These are phyloP conservation scores for Apteryx mantelli DNA, from an alignment of 2,113 vertebrate species.

Conservation along the genomic window DNA sequence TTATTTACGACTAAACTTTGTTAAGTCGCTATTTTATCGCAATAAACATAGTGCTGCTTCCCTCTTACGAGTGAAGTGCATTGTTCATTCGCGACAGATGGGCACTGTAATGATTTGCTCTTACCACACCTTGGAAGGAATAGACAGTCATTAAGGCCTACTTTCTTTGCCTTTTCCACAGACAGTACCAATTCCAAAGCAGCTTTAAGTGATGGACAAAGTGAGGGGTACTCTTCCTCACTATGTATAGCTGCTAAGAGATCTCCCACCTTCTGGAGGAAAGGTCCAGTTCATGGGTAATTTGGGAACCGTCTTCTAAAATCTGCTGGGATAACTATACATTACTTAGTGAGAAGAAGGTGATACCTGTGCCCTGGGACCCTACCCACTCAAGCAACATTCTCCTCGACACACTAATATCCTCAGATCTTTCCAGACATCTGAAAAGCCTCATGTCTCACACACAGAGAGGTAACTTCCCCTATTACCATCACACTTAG, in stretches of 20 bases:
- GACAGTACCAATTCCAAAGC: not conserved
- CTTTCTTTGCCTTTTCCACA: not conserved
- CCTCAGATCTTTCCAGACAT: not conserved
- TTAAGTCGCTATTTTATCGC: too few species aligned
- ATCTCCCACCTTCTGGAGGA: not conserved
- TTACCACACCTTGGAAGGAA: not conserved
- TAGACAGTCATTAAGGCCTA: not conserved
- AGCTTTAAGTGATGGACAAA: not conserved
- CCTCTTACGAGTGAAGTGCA: too few species aligned
- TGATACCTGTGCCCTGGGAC: not conserved
- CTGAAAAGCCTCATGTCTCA: not conserved
- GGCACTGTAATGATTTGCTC: not conserved
- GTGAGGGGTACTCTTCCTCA: not conserved
- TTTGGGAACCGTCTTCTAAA: too few species aligned
- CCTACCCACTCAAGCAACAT: not conserved
- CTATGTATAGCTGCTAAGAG: not conserved
- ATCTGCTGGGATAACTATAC: not conserved
- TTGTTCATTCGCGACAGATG: not conserved
- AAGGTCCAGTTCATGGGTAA: too few species aligned
- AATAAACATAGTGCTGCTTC: too few species aligned
- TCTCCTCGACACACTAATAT: not conserved
- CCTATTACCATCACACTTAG: accelerated
- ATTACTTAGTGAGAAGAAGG: not conserved
- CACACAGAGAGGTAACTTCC: not conserved
- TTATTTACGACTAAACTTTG: too few species aligned